A percentile compares a stretch with the other conserved stretches of the same genome.
phyloP scores from a whole-genome alignment of 2,888 invertebrate species.

The Sinopyrophorus schimmeli region DNA sequence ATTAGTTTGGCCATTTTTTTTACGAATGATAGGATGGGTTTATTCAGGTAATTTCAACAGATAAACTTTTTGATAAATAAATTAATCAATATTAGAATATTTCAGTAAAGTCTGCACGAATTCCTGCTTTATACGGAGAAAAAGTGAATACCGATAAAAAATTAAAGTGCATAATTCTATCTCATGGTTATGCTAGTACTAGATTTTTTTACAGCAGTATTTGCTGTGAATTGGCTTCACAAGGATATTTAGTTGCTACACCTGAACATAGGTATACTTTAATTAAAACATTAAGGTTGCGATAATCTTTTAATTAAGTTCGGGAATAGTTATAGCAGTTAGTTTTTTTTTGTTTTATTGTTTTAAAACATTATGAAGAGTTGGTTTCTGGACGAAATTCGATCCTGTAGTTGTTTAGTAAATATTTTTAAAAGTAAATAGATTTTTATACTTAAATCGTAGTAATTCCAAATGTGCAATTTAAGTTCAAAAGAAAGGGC shows the following conservation, averaged over 20 bases:
- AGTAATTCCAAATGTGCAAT: no score
- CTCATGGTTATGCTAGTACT: slow-evolving; percentile 67
- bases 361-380: no score
- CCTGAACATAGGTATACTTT: slow-evolving; percentile 63
- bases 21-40: slow-evolving; percentile 49
- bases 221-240: slow-evolving; percentile 65
- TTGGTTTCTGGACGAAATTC: no score
- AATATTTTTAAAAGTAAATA: no score
- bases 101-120: slow-evolving; percentile 53
- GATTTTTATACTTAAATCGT: no score
- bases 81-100: no score
- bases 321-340: no score
- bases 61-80: slow-evolving; percentile 19
- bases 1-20: slow-evolving; percentile 48
- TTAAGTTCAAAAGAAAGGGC: no score
- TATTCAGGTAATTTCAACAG: slow-evolving; percentile 44
- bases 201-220: slow-evolving; percentile 64
- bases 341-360: no score
- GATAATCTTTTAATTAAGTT: no score
- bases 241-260: slow-evolving; percentile 67
- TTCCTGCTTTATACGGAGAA: slow-evolving; percentile 60
- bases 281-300: no score
- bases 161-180: slow-evolving; percentile 64
- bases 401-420: no score
- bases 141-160: slow-evolving; percentile 50